phyloP scores from a whole-genome alignment of 2,888 invertebrate genomes.

The Nymphalis c-album region DNA sequence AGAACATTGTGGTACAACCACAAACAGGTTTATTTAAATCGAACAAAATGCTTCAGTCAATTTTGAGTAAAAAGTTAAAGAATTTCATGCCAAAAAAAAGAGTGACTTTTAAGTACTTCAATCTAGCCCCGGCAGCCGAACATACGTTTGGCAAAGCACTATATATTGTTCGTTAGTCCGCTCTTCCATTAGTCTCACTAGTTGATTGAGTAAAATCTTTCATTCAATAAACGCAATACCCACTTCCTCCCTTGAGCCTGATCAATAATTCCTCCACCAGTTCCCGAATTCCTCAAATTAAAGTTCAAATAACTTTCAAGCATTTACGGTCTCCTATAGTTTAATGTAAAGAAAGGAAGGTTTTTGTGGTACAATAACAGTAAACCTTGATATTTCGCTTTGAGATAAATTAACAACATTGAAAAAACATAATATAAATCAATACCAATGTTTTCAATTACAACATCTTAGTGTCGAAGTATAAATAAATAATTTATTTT shows the following conservation, averaged over 20 bases:
- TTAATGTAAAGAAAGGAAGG: neutral
- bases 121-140: constrained; percentile 14
- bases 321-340: neutral
- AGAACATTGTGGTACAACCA: no score
- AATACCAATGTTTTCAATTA: neutral
- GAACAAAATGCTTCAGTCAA: neutral
- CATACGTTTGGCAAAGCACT: constrained; percentile 25
- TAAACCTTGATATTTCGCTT: no score
- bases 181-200: constrained; percentile 36
- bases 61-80: neutral
- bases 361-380: no score
- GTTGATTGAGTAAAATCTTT: constrained; percentile 38
- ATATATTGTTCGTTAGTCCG: constrained; percentile 32
- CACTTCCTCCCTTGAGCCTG: constrained; percentile 7
- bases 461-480: neutral
- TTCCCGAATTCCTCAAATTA: constrained; percentile 21
- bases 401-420: no score
- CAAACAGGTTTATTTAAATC: neutral
- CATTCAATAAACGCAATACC: constrained; percentile 29
- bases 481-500: neutral
- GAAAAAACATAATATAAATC: no score
- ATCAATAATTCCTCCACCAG: constrained; percentile 25
- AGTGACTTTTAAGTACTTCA: neutral
- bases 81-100: neutral
- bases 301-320: constrained; percentile 7